Conservation (phyloP, 2,888 invertebrate genomes). For the Anaspis maculata region DNA sequence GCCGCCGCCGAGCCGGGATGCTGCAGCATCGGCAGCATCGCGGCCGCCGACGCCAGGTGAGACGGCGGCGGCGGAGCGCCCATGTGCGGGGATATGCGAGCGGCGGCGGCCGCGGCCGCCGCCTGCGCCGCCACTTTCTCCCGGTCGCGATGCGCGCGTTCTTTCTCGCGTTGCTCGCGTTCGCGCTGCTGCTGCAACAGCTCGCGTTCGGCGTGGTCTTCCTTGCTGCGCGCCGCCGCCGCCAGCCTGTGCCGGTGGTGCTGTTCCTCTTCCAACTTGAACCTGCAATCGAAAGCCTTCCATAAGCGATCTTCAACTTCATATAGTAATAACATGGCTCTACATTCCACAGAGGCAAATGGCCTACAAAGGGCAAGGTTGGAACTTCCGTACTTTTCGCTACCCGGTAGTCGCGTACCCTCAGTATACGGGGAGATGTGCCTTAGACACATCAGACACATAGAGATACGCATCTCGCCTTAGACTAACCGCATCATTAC, state of each 20-base stretch:
- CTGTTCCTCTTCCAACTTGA: slow-evolving; percentile 60
- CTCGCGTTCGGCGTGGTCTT: slow-evolving; percentile 47
- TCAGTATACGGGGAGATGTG: too few relatives aligned
- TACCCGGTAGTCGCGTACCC: too few relatives aligned
- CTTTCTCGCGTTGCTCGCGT: slow-evolving; percentile 45
- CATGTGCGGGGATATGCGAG: slow-evolving; percentile 36
- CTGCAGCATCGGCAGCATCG: slow-evolving; percentile 31
- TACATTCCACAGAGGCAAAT: too few relatives aligned
- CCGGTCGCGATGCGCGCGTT: slow-evolving; percentile 45
- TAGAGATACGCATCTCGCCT: too few relatives aligned
- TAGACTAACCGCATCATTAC: too few relatives aligned
- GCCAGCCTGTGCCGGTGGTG: too few relatives aligned
- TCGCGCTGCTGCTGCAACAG: slow-evolving; percentile 34
- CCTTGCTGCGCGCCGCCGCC: slow-evolving; percentile 38
- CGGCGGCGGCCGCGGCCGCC: slow-evolving; percentile 41
- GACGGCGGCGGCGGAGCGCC: slow-evolving; percentile 27
- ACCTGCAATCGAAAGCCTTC: slow-evolving; percentile 15
- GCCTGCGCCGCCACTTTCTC: slow-evolving; percentile 44
- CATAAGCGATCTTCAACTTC: too few relatives aligned
- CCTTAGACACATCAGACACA: too few relatives aligned
- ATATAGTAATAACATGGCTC: too few relatives aligned
- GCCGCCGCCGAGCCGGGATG: slow-evolving; percentile 35
- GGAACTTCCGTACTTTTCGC: too few relatives aligned
- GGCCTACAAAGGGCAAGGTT: too few relatives aligned
- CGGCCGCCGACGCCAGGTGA: slow-evolving; percentile 37